Base-by-base conservation (phyloP, 2,113 vertebrate genomes). In the Peucedramus taeniatus region DNA sequence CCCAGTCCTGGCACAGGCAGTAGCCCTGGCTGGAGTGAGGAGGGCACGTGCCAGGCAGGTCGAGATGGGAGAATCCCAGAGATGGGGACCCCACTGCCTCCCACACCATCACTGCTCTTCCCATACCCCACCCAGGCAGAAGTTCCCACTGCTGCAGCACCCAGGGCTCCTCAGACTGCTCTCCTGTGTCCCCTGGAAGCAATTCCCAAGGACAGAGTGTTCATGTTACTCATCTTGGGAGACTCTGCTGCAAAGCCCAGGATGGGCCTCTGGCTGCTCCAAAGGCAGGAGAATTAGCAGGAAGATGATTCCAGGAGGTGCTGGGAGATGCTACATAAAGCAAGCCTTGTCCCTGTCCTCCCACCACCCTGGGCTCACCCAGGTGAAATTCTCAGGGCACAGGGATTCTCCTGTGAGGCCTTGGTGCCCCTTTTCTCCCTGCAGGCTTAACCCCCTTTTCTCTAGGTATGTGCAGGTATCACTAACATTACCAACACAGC, bases 51-150 rank as follows among this genome's bases (percentile, higher is more conserved):
- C 23, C 75, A 78, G 72, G 81, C 65, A 63, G 60, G 31, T 37
- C 0, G 0, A 19, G 35, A 26, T 20, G 53, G 63, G n/a, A 92
- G 24, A 80, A 33, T 31, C 37, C 68, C 54, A 17, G 0, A 23
- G 42, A 26, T 10, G 33, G 56, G 30, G 37, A 57, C 26, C 26
- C 65, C 47, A 12, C 0, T 0, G 28, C 45, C 74, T 47, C 45
- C 54, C 83, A 45, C 39, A 12, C 44, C 4, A 0, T 23, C 57
- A 12, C 72, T 53, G 14, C 47, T 44, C 61, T 17, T 49, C 53
- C 49, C 37, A 7, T 2, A 2, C 5, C 49, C 50, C 66, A 30
- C 6, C 30, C 56, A 27, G 59, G 0, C 56, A 78, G 60, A 53
- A 54, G 44, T 30, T 40, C 69, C 60, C 31, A 11, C 0, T 5